A percentile compares a stretch with the other conserved stretches of the same genome.
These are phyloP conservation scores for Cyaniris semiargus DNA, from an alignment of 2,888 invertebrate genomes.

Conservation along the genomic window DNA sequence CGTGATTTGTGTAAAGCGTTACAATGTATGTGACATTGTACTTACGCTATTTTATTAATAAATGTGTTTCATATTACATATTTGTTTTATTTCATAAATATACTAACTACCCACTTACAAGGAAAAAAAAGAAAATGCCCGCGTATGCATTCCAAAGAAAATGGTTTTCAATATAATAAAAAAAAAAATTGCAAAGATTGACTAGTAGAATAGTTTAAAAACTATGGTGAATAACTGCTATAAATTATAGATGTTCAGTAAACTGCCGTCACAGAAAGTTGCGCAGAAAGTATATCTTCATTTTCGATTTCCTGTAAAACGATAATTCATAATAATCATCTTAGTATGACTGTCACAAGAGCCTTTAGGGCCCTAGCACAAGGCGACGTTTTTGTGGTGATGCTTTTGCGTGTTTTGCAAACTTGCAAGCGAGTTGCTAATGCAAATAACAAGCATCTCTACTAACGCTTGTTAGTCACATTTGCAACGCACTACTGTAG, in stretches of 20 bases:
- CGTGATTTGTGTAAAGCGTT: background rate
- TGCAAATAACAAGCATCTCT: no score
- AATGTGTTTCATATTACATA: background rate
- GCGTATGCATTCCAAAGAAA: no score
- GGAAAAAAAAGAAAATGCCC: background rate
- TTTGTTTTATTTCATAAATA: background rate
- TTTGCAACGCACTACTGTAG: no score
- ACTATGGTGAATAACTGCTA: background rate
- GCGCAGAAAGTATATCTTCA: background rate
- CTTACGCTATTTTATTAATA: constrained; percentile 4
- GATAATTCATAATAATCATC: background rate
- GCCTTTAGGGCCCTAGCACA: background rate
- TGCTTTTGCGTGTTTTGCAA: no score
- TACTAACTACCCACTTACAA: background rate
- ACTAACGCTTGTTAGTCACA: no score
- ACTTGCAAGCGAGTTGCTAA: no score
- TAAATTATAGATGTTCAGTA: background rate
- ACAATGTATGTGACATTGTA: background rate
- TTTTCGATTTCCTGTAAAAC: constrained; percentile 7
- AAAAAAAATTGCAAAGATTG: background rate
- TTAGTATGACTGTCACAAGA: no score
- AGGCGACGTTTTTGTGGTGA: no score
- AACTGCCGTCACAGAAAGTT: background rate
- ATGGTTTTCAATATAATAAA: no score
- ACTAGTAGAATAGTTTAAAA: background rate